Conservation (phyloP, 2,888 invertebrate genomes). For the Argyresthia goedartella region DNA sequence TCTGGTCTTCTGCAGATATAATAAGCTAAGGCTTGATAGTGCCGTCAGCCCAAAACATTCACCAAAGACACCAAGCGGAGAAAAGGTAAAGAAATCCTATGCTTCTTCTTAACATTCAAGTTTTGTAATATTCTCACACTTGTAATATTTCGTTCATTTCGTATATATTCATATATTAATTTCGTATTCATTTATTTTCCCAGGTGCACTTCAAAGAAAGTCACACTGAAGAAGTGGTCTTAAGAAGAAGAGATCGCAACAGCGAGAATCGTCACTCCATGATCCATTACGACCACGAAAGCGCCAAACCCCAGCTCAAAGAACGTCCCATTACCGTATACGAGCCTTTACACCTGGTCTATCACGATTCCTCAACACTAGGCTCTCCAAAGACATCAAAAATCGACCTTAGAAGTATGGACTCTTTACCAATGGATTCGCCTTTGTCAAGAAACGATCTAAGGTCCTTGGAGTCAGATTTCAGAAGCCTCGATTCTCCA, state of each 20-base stretch:
- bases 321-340: slow-evolving; percentile 59
- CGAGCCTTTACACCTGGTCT: slow-evolving; percentile 57
- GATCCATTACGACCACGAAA: slow-evolving; percentile 62
- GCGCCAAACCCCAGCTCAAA: slow-evolving; percentile 47
- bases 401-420: slow-evolving; percentile 50
- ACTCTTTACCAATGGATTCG: slow-evolving; percentile 56
- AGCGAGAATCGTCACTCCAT: slow-evolving; percentile 61
- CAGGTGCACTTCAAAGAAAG: slow-evolving; percentile 61
- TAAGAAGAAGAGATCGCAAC: slow-evolving; percentile 49
- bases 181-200: slow-evolving; percentile 8
- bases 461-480: slow-evolving; percentile 46
- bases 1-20: slow-evolving; percentile 26
- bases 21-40: slow-evolving; percentile 59
- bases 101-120: no score
- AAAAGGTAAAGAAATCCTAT: slow-evolving; percentile 14
- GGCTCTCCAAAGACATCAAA: slow-evolving; percentile 57
- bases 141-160: no score
- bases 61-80: slow-evolving; percentile 22
- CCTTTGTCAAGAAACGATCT: slow-evolving; percentile 52
- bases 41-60: slow-evolving; percentile 63
- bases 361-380: slow-evolving; percentile 49
- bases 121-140: no score
- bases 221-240: slow-evolving; percentile 44
- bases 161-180: no score
- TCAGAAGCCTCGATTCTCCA: slow-evolving; percentile 53